Evolutionary conservation across 2,797 vertebrate species (phyloP).

Genomic region (Urophycis tenuis): DNA sequence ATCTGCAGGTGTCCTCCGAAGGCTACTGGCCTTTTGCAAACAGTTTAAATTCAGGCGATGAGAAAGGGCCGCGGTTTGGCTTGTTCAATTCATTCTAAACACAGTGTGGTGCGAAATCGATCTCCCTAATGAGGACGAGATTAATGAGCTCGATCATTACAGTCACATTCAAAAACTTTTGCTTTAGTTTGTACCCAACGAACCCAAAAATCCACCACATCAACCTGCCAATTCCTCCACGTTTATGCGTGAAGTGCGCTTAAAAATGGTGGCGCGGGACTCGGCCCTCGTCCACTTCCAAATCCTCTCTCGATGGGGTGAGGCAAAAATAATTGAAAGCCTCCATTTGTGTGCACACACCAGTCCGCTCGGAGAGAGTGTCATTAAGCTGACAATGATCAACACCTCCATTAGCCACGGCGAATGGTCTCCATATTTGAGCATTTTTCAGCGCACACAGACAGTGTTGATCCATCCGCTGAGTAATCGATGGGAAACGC

Average conservation of each 20-base stretch:
- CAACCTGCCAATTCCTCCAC: background rate
- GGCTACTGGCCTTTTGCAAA: slow-evolving; percentile 19
- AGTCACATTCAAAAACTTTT: slow-evolving; percentile 25
- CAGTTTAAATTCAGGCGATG: slow-evolving; percentile 15
- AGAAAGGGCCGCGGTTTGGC: slow-evolving; percentile 15
- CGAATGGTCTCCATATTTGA: slow-evolving; percentile 50
- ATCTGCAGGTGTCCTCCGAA: slow-evolving; percentile 20
- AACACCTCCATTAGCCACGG: slow-evolving; percentile 55
- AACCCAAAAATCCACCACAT: slow-evolving; percentile 16
- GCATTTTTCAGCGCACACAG: slow-evolving; percentile 42
- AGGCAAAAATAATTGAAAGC: slow-evolving; percentile 20
- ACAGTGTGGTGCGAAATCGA: slow-evolving; percentile 28
- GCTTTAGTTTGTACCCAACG: slow-evolving; percentile 26
- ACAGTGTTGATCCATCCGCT: slow-evolving; percentile 37
- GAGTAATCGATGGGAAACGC: slow-evolving; percentile 45
- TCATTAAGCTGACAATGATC: slow-evolving; percentile 60
- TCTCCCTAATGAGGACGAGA: slow-evolving; percentile 36
- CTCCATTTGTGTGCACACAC: slow-evolving; percentile 31
- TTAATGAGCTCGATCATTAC: slow-evolving; percentile 37
- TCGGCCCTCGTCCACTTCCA: slow-evolving; percentile 21
- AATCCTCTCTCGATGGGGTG: slow-evolving; percentile 20
- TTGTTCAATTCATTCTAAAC: slow-evolving; percentile 13
- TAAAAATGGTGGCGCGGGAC: background rate
- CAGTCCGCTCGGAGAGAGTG: slow-evolving; percentile 40
- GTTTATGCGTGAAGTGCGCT: slow-evolving; percentile 2